Percentiles rank a stretch among this genome's conserved stretches.
phyloP scores from a whole-genome alignment of 2,797 vertebrate genomes.

The Thripadectes ignobilis region DNA sequence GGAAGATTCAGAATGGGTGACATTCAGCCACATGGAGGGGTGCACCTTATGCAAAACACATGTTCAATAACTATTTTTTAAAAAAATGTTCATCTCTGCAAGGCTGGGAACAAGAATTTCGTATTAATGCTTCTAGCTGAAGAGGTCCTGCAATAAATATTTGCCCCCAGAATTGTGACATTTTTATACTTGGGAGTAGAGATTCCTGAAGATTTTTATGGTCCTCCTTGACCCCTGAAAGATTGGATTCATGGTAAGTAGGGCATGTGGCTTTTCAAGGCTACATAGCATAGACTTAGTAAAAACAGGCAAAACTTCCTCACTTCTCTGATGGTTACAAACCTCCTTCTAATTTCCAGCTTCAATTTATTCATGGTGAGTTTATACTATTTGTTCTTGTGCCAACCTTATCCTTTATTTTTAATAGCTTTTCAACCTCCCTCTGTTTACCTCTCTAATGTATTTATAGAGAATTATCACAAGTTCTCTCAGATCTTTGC shows the following conservation, averaged over 20 bases:
- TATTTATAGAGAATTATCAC: not conserved
- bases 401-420: conserved; percentile 47
- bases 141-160: not conserved
- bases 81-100: not conserved
- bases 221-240: not conserved
- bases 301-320: conserved; percentile 39
- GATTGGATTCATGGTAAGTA: not conserved
- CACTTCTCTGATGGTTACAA: conserved; percentile 24
- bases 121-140: not conserved
- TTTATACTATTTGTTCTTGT: conserved; percentile 41
- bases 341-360: conserved; percentile 26
- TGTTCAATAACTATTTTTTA: not conserved
- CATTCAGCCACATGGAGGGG: not conserved
- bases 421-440: conserved; percentile 46
- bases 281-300: not conserved
- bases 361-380: conserved; percentile 31
- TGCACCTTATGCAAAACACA: not conserved
- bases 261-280: conserved; percentile 15
- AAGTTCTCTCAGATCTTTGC: not conserved
- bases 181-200: not conserved
- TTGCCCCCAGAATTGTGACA: not conserved
- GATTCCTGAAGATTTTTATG: conserved; percentile 5
- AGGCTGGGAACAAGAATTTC: not conserved
- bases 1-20: not conserved
- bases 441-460: not conserved